Conservation (phyloP, 64 coral and sea anemone genomes). For the Montipora capricornis region DNA sequence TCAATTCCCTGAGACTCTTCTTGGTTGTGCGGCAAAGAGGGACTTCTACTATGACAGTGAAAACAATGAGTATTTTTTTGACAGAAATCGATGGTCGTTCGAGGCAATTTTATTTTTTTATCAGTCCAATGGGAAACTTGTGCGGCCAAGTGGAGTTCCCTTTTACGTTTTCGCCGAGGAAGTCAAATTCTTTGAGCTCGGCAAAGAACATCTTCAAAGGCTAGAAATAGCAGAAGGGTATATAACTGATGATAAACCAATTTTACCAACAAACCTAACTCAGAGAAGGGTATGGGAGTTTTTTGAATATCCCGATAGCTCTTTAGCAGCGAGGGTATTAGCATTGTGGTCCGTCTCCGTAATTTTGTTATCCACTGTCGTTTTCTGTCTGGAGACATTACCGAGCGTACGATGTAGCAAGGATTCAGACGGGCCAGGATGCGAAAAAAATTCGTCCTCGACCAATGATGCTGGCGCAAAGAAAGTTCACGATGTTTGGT, state of each 20-base stretch:
- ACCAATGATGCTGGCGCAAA: background rate
- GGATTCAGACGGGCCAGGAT: slow-evolving; percentile 9
- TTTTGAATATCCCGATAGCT: slow-evolving; percentile 96
- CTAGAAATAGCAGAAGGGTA: slow-evolving; percentile 86
- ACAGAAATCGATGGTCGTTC: slow-evolving; percentile 95
- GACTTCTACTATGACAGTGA: slow-evolving; percentile 78
- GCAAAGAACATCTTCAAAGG: slow-evolving; percentile 72
- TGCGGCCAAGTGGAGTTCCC: slow-evolving; percentile 87
- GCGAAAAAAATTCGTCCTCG: slow-evolving; percentile 7
- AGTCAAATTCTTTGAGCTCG: slow-evolving; percentile 92
- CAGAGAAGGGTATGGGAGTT: slow-evolving; percentile 93
- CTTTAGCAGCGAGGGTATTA: slow-evolving; percentile 75
- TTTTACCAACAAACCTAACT: slow-evolving; percentile 64
- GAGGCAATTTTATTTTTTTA: slow-evolving; percentile 98
- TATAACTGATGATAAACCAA: slow-evolving; percentile 44
- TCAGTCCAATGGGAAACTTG: slow-evolving; percentile 88
- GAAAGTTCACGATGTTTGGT: slow-evolving; percentile 51
- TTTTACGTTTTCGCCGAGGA: slow-evolving; percentile 85
- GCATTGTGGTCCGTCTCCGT: slow-evolving; percentile 88
- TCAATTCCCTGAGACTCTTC: slow-evolving; percentile 90
- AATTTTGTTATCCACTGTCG: slow-evolving; percentile 80
- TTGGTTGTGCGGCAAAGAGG: slow-evolving; percentile 77
- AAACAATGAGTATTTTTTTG: slow-evolving; percentile 90
- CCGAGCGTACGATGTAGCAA: slow-evolving; percentile 46
- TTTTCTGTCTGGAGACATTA: slow-evolving; percentile 87